Base-by-base conservation (phyloP, 2,888 invertebrate genomes). In the Dynastes maya region DNA sequence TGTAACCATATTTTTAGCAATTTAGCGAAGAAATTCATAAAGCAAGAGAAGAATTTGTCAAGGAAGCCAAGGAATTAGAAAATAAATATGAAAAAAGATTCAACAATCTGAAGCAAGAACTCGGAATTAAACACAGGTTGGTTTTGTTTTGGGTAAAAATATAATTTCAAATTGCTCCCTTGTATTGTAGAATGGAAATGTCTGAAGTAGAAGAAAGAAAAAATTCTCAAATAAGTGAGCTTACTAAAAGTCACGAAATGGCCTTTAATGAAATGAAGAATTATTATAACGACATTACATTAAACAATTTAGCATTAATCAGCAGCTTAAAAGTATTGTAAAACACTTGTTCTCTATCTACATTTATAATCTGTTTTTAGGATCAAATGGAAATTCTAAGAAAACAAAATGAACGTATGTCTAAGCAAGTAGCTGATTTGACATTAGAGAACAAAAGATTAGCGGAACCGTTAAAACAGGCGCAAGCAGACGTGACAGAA, bases 281-380 rank as follows among this genome's bases (percentile, higher is more conserved):
- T 88, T 98, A 98, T 89, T 98, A 98, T 86, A 97, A 97, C 85
- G 97, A 98, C 84, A 97, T 98, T 75, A 97, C 97, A 0, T 90
- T 97, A 13, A 98, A 98, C 88, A 98, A 98, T 89, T 90, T 98
- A 82, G 96, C 97, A 0, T 90, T 98, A 1, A 98, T 98, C 79
- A 95, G 95, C 86, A 95, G 95, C 83, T 90, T 98, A 51, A 98
- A 98, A 90, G 93, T 93, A 86, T 4, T 58, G 1, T 16, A 58
- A 22, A 27, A n/a, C 22, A 22, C 22, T 22, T 2, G 3, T 53
- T 4, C 16, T 6, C 2, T 45, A 45, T 11, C 1, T 11, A 45
- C 45, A 45, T 45, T 45, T 45, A 45, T 1, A 45, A 58, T 5
- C 6, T 58, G 27, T 22, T 58, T 58, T 58, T 79, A 87, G 86